These are phyloP conservation scores for Brachionus calyciflorus DNA, from an alignment of 1,140 invertebrate species.

Conservation along the genomic window DNA sequence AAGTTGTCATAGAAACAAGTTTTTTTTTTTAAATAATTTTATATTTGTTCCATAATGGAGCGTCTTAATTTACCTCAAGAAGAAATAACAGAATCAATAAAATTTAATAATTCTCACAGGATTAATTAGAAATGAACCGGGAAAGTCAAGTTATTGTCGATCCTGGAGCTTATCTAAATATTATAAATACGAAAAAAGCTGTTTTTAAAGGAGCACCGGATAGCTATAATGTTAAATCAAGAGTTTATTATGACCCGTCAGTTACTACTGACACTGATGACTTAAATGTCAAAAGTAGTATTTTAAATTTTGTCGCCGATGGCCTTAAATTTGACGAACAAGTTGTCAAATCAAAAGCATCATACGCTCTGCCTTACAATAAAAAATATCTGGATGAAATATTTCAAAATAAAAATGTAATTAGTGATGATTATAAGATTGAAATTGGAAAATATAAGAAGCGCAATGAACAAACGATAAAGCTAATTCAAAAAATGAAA, in stretches of 20 bases:
- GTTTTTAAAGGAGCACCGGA: neutral
- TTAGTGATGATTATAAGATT: neutral
- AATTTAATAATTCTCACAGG: neutral
- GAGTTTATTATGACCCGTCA: neutral
- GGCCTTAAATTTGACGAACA: conserved; percentile 19
- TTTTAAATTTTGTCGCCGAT: conserved; percentile 24
- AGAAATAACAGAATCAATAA: neutral
- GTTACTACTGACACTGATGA: conserved; percentile 1
- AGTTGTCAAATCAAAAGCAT: conserved; percentile 21
- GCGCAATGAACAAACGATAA: neutral
- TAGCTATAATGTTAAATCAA: neutral
- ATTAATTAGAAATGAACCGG: conserved; percentile 4
- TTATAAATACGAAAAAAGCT: neutral
- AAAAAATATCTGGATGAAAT: neutral
- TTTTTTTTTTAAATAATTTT: no score
- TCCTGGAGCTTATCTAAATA: neutral
- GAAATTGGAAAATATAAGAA: conserved; percentile 3
- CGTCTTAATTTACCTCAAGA: neutral
- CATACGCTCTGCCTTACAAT: conserved; percentile 7
- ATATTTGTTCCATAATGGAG: neutral
- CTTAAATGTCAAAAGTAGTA: neutral
- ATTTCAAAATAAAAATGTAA: neutral
- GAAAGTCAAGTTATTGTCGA: neutral
- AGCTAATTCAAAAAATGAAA: neutral
- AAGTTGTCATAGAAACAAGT: neutral